Conservation (phyloP, 2,797 vertebrate genomes). For the Syngnathus rostellatus region DNA sequence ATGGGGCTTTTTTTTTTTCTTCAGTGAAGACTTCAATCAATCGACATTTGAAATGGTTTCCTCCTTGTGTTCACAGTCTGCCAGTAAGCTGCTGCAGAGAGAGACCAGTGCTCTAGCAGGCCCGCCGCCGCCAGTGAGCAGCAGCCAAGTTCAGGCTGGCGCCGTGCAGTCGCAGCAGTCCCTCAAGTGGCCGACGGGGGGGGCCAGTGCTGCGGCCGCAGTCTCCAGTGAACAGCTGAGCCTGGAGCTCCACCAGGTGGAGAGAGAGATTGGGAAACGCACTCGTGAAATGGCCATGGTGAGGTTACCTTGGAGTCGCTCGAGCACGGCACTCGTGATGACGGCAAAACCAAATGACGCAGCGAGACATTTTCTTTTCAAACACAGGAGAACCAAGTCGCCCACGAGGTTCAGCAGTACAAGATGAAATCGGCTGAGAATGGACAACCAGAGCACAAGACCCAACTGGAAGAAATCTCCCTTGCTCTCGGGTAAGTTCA, state of each 20-base stretch:
- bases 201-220: conserved; percentile 41
- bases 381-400: conserved; percentile 83
- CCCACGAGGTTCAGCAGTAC: conserved; percentile 86
- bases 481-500: conserved; percentile 79
- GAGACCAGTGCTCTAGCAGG: conserved; percentile 76
- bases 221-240: conserved; percentile 96
- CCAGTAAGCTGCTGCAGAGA: conserved; percentile 90
- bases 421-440: conserved; percentile 89
- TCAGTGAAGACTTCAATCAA: background rate
- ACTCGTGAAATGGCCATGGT: conserved; percentile 93
- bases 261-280: conserved; percentile 95
- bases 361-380: conserved; percentile 4
- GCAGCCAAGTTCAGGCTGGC: conserved; percentile 51
- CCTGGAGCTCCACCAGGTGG: conserved; percentile 93
- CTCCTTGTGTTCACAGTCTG: conserved; percentile 63
- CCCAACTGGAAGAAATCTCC: conserved; percentile 83
- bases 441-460: conserved; percentile 85
- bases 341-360: background rate
- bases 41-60: conserved; percentile 7
- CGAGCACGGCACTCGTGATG: no score
- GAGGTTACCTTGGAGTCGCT: conserved; percentile 36
- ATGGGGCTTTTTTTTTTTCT: background rate
- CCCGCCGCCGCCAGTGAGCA: conserved; percentile 69
- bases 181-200: conserved; percentile 81
- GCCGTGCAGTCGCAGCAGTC: conserved; percentile 26